Evolutionary conservation across 2,888 invertebrate species (phyloP), one percentile per base, ranked within the genome.

Genomic region (Drosophila multiciliata): DNA sequence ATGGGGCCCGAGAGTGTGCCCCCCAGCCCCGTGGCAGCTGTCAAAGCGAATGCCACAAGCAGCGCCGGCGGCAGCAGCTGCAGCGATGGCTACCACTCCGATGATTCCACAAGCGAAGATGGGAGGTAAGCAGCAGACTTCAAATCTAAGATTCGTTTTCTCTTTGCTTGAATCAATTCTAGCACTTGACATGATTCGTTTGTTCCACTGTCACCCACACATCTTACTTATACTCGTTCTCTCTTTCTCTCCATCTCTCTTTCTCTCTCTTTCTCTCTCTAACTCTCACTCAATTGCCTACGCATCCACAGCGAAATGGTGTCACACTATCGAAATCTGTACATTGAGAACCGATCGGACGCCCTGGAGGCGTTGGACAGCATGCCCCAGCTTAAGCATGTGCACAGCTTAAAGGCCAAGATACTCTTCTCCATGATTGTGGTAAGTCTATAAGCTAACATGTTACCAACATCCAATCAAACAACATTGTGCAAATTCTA

Each of bases 391-490:
- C 95, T 99, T 66, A 95, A 95, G 64, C 96, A 97, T 80, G 97
- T 97, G 17, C 96, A 97, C 70, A 97, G 98, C 90, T 95, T 99
- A 78, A 99, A 99, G 94, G 96, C 96, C 88, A 99, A 99, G 94
- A 97, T 99, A 81, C 95, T 99, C 79, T 99, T 99, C 94, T 99
- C 98, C 69, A 97, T 98, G 68, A 96, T 98, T 83, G 99, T 99
- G 94, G 99, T 99, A 94, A 96, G 97, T 95, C 11, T 26, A 12
- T 17, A 15, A 15, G 17, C 17, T 20, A 40, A 42, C 29, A 29
- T 15, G 4, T 8, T 57, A 20, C n/a, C 20, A 42, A 42, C 5
- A 3, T 32, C 26, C 26, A 26, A 40, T 1, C n/a, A 8, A 29
- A 40, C 3, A 55, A 38, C 6, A 6, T 26, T 55, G 11, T 26